Base-by-base conservation (phyloP, 2,113 vertebrate species). In the Rhabdomys dilectus region DNA sequence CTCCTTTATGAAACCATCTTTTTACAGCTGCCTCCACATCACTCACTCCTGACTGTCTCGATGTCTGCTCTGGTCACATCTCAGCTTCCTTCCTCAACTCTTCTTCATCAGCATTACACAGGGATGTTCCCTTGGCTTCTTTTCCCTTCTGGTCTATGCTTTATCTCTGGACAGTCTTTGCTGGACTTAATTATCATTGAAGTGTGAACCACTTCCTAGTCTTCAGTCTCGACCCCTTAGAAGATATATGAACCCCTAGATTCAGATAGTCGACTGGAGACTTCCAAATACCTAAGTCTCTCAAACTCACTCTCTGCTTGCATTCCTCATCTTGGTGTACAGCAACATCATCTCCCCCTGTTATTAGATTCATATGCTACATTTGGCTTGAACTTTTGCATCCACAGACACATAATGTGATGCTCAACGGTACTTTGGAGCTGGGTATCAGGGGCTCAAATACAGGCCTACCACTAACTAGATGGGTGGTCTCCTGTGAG, bases 1-100 rank as follows among this genome's bases (percentile, higher is more conserved):
- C 58, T 95, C n/a, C 45, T 53, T 91, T 80, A 88, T 53, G 84
- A 95, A 92, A 86, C 11, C 84, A 51, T 85, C 26, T 81, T 95
- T 93, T 93, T 88, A 80, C 80, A 42, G 48, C 34, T 93, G 96
- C 70, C n/a, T 93, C 53, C n/a, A 94, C 45, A 58, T 39, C 58
- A 7, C 2, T 75, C 1, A 80, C 42, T 91, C 77, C 17, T 66
- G 64, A 78, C 17, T 78, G 53, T 87, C 53, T 64, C 70, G 36
- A 34, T 81, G 56, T 34, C 34, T 4, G 26, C 36, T 89, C 73
- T 93, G 82, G 48, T 42, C 51, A 92, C 17, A 85, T 58, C 56
- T 76, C 22, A 60, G 88, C 26, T 53, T 87, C 53, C 51, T 88
- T 96, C 39, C 88, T 95, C 75, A 31, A 56, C 42, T 16, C 29